These are phyloP conservation scores for Pseudochaenichthys georgianus DNA, from an alignment of 2,797 vertebrate genomes.

Conservation along the genomic window DNA sequence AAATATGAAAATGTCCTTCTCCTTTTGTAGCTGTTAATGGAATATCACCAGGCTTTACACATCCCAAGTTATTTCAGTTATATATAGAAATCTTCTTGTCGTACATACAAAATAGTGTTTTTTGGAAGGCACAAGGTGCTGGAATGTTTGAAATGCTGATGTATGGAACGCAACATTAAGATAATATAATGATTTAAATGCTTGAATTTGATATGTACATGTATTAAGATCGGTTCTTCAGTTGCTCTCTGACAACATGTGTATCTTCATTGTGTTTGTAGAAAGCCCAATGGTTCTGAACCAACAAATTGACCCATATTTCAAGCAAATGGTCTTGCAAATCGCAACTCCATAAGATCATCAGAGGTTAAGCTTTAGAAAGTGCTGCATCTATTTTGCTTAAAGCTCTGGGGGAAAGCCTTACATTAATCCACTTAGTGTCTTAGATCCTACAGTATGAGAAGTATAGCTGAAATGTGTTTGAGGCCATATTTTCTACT, in stretches of 20 bases:
- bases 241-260: too few species aligned
- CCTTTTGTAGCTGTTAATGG: constrained; percentile 24
- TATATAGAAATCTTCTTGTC: neutral
- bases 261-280: too few species aligned
- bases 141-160: neutral
- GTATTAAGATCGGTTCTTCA: too few species aligned
- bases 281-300: too few species aligned
- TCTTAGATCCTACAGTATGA: constrained; percentile 52
- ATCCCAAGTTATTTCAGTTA: neutral
- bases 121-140: neutral
- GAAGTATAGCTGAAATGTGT: constrained; percentile 55
- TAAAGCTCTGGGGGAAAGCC: constrained; percentile 38
- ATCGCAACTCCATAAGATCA: constrained; percentile 40
- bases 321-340: constrained; percentile 19
- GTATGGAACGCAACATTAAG: neutral
- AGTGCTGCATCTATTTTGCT: constrained; percentile 43
- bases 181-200: neutral
- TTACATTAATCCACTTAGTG: constrained; percentile 48
- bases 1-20: constrained; percentile 26
- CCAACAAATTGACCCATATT: too few species aligned
- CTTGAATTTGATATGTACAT: neutral
- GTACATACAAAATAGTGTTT: neutral
- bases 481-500: constrained; percentile 55
- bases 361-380: constrained; percentile 27
- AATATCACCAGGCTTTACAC: neutral